Percentiles rank a stretch among this genome's conserved stretches.
phyloP scores from a whole-genome alignment of 2,888 invertebrate genomes.

The Magallana nippona region DNA sequence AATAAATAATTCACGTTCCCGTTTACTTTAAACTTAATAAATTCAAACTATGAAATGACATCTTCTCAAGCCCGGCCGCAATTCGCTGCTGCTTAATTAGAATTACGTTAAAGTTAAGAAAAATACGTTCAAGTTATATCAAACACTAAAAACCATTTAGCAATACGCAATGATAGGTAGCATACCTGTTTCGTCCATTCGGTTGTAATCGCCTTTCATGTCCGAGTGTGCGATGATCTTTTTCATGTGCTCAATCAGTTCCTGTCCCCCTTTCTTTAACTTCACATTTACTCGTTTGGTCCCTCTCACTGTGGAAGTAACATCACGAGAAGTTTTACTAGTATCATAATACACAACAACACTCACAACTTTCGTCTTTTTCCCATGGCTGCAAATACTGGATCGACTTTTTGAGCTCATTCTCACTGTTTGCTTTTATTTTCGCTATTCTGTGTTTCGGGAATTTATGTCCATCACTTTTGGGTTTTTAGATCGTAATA shows the following conservation, averaged over 20 bases:
- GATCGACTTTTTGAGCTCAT: not conserved
- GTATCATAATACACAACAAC: constrained; percentile 19
- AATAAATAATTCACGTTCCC: too few species aligned
- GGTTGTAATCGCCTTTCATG: constrained; percentile 70
- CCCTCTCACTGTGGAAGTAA: constrained; percentile 70
- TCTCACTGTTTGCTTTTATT: not conserved
- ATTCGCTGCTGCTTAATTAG: too few species aligned
- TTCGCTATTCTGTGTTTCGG: too few species aligned
- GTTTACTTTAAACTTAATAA: too few species aligned
- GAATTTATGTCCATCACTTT: too few species aligned
- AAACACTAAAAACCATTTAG: too few species aligned
- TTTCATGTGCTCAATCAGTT: constrained; percentile 76
- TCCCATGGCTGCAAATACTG: not conserved
- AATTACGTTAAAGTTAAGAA: too few species aligned
- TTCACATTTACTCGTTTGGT: constrained; percentile 76
- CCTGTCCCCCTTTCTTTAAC: constrained; percentile 76
- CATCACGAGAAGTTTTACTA: not conserved
- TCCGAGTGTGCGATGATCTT: constrained; percentile 73
- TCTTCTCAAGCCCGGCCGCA: too few species aligned
- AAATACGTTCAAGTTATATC: too few species aligned
- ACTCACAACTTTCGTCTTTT: not conserved
- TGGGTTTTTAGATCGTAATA: too few species aligned
- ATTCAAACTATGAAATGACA: too few species aligned
- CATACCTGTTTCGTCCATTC: constrained; percentile 75
- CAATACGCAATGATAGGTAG: too few species aligned